Conservation (phyloP, 30 jellyfish, hydroid and myxozoan genomes). For the Turritopsis rubra region DNA sequence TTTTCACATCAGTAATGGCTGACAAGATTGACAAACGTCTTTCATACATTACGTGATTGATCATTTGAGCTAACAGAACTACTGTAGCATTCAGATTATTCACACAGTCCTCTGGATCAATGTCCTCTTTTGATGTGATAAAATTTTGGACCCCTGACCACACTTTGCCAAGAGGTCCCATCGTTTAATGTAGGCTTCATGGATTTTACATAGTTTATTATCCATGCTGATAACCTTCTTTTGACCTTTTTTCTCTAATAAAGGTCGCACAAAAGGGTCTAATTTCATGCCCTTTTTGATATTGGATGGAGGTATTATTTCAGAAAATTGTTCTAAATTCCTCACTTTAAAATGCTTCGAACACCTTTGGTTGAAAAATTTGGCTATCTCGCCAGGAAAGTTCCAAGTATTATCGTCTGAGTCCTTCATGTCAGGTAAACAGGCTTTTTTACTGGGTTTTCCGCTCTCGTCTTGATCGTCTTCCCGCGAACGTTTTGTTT, state of each 20-base stretch:
- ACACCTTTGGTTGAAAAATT: background rate
- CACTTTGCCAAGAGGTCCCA: constrained; percentile 11
- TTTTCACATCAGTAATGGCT: background rate
- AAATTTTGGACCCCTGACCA: background rate
- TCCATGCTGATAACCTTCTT: background rate
- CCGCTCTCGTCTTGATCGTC: no score
- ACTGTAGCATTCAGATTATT: no score
- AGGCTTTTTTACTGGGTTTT: no score
- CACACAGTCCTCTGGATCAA: no score
- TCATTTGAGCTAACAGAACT: no score
- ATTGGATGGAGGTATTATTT: background rate
- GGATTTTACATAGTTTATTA: background rate
- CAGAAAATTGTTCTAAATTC: background rate
- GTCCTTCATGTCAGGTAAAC: no score
- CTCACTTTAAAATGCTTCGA: background rate
- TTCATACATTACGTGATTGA: no score
- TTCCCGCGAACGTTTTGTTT: no score
- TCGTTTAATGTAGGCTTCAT: no score
- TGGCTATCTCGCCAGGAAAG: background rate
- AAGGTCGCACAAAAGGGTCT: constrained; percentile 6
- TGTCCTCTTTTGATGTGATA: background rate
- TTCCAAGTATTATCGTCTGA: no score
- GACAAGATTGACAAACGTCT: no score
- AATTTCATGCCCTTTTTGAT: background rate
- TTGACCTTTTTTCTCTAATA: background rate